phyloP scores from a whole-genome alignment of 2,113 vertebrate genomes.

The Anseranas semipalmata region DNA sequence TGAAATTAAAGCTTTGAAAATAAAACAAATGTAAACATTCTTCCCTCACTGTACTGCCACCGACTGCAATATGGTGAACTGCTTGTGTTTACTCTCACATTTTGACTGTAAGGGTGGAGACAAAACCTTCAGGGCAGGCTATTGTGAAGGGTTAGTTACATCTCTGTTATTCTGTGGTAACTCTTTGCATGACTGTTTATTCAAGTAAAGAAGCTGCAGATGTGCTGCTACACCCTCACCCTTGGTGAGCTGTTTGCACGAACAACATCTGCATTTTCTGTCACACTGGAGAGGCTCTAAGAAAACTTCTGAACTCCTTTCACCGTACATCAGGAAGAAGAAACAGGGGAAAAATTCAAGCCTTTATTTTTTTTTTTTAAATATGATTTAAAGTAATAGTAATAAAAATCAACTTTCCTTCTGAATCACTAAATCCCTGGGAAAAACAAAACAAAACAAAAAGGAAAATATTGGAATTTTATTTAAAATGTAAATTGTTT shows the following conservation, averaged over 20 bases:
- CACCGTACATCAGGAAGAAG: background rate
- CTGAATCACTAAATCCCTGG: background rate
- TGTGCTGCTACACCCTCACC: background rate
- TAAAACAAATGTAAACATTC: background rate
- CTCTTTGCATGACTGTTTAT: background rate
- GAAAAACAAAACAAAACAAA: background rate
- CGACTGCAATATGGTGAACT: background rate
- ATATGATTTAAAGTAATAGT: background rate
- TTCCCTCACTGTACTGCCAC: background rate
- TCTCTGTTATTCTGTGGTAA: background rate
- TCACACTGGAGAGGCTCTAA: background rate
- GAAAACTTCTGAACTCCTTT: background rate
- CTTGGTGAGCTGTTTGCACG: background rate
- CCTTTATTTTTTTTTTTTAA: background rate
- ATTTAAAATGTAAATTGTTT: background rate
- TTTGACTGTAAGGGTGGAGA: background rate
- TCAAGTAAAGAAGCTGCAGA: background rate
- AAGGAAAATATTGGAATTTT: background rate
- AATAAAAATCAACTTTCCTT: background rate
- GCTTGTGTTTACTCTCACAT: background rate
- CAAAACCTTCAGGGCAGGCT: background rate
- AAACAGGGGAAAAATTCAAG: background rate
- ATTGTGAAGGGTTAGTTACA: background rate
- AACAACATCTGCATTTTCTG: background rate
- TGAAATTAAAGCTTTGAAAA: background rate